Base-by-base conservation (phyloP, 2,888 invertebrate genomes). In the Bhutanitis thaidina region DNA sequence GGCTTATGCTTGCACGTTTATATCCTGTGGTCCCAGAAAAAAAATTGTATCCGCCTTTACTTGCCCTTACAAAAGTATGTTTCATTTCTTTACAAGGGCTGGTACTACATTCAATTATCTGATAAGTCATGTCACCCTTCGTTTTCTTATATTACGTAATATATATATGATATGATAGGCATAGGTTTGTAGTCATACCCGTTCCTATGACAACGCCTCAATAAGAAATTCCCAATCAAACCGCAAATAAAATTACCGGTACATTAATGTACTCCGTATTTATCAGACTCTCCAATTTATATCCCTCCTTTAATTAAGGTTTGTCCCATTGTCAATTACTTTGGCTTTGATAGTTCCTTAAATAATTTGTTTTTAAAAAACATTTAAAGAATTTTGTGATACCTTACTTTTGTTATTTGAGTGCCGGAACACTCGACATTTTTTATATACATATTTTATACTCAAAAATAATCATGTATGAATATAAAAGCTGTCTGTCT, bases 31-130 rank as follows among this genome's bases (percentile, higher is more conserved):
- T n/a, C n/a, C n/a, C n/a, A n/a, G n/a, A n/a, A n/a, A n/a, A 20
- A 20, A 20, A 20, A 20, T 3, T 20, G 20, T 20, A 20, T 20
- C 5, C 5, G 20, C 20, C 20, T 5, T 20, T 20, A 20, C 20
- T 20, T 20, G 3, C 5, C 20, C 12, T 7, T 5, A 7, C 12
- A 12, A 12, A 30, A 30, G 25, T 35, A 44, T 44, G 13, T 40
- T 20, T 25, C 34, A 43, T 49, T 43, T 36, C 41, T n/a, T 30
- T 3, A 27, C 8, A 14, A n/a, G 49, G 5, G 12, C 10, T 13
- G 1, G 12, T 49, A 2, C 43, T 43, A 52, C 72, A 79, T 69
- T 73, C 80, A 80, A 85, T 84, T 84, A 85, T 84, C 79, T 80
- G 84, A 85, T 84, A 85, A 81, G 78, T 63, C 64, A 65, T 68